Base-by-base conservation (phyloP, 2,888 invertebrate species). In the Pterobdella sp. region DNA sequence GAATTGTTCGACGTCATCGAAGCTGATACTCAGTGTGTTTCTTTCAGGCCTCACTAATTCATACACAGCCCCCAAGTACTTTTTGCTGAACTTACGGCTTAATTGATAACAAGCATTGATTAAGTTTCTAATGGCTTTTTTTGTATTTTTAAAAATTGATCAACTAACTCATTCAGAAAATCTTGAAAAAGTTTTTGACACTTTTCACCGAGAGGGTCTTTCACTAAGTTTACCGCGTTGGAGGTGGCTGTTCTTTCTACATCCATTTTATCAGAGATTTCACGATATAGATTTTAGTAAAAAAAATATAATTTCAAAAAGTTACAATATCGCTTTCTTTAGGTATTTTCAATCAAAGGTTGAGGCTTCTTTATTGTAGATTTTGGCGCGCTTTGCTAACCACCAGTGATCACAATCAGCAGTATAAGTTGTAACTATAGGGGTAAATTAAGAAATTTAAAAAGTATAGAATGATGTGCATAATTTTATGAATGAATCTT, bases 141-240 rank as follows among this genome's bases (percentile, higher is more conserved):
- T 74, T 34, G 49, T 42, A 42, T 42, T 42, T 7, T 35, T 68
- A 10, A 69, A 35, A 32, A 1, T 49, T 10, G 29, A 52, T 10
- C 42, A 36, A 80, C 84, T 81, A 79, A 95, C 93, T 93, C 94
- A 84, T 94, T 92, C 35, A 97, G 87, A 81, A 97, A 97, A 84
- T 93, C 94, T 82, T 94, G 93, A 84, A 97, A 97, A 63, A 95
- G 86, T 84, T 94, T 94, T 84, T 96, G 96, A 82, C 93, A 93
- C 74, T 94, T 88, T 56, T 92, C 88, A 77, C 94, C 95, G 78
- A 97, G 90, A 81, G 93, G 92, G 84, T 97, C 96, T 81, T 90
- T 90, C 49, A 83, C 81, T 77, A 80, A 80, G 68, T 82, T 81
- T 0, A 80, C 77, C n/a, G 80, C 77, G 52, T 78, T 77, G 75